phyloP scores from a whole-genome alignment of 2,797 vertebrate species.

The Sebastiscus tertius region DNA sequence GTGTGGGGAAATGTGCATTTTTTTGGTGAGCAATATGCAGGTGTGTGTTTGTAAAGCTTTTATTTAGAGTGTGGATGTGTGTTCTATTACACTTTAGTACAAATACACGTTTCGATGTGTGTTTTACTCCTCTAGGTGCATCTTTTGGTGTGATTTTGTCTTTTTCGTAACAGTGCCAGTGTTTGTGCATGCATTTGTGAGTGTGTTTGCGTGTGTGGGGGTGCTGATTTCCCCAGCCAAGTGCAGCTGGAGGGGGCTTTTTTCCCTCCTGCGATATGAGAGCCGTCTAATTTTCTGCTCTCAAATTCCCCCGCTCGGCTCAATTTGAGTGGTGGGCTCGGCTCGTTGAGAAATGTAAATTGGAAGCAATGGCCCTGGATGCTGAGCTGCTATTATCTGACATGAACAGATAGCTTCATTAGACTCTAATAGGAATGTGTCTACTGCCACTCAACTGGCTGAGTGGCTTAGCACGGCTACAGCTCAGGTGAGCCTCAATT shows the following conservation, averaged over 20 bases:
- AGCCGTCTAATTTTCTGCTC: constrained; percentile 86
- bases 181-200: constrained; percentile 20
- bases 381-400: constrained; percentile 85
- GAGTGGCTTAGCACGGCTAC: constrained; percentile 55
- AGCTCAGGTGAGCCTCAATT: constrained; percentile 71
- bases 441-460: constrained; percentile 72
- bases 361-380: constrained; percentile 84
- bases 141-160: constrained; percentile 11
- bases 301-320: constrained; percentile 83
- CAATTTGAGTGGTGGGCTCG: constrained; percentile 84
- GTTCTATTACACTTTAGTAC: background rate
- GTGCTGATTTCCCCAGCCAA: constrained; percentile 65
- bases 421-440: constrained; percentile 82
- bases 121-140: background rate
- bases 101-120: background rate
- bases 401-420: constrained; percentile 86
- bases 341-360: constrained; percentile 88
- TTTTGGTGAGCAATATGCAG: constrained; percentile 5
- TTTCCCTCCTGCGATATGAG: constrained; percentile 72
- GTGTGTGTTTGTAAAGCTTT: constrained; percentile 4
- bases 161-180: background rate
- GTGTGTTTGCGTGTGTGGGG: constrained; percentile 31
- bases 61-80: background rate
- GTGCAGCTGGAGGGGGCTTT: constrained; percentile 77
- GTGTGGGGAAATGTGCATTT: background rate